Conservation (phyloP, 2,113 vertebrate species). For the Morone saxatilis region DNA sequence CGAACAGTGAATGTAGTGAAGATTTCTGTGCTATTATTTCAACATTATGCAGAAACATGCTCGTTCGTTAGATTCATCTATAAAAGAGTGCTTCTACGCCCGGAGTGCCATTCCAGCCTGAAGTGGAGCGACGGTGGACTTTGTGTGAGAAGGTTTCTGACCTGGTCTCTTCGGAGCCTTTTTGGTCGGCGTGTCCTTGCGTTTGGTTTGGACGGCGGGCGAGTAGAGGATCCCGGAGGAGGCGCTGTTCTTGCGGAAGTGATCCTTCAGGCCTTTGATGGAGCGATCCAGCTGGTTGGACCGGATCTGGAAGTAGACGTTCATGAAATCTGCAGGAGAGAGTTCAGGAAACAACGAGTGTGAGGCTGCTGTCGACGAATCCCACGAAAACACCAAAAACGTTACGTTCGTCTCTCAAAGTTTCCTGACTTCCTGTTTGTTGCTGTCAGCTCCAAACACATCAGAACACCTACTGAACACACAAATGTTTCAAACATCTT, state of each 20-base stretch:
- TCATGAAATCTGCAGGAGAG: constrained; percentile 93
- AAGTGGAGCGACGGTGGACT: neutral
- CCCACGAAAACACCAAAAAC: neutral
- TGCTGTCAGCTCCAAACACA: too few species aligned
- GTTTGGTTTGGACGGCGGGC: constrained; percentile 94
- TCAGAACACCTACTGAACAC: too few species aligned
- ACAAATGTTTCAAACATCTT: too few species aligned
- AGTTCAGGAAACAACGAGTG: neutral
- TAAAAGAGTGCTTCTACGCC: neutral
- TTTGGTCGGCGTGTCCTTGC: constrained; percentile 98
- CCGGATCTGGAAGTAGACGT: constrained; percentile 97
- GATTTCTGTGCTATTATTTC: neutral
- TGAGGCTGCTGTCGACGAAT: neutral
- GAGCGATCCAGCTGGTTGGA: constrained; percentile 96
- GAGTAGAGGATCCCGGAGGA: constrained; percentile 93
- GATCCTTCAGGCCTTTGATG: constrained; percentile 95
- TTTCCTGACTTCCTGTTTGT: too few species aligned
- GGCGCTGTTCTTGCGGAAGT: constrained; percentile 96
- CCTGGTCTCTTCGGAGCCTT: constrained; percentile 95
- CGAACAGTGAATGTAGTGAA: neutral
- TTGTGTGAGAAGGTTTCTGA: constrained; percentile 64
- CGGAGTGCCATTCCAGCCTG: neutral
- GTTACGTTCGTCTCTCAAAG: too few species aligned
- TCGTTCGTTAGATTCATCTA: neutral
- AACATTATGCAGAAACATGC: constrained; percentile 4